Evolutionary conservation across 2,797 vertebrate species (phyloP).

Genomic region (Dipus sagitta): DNA sequence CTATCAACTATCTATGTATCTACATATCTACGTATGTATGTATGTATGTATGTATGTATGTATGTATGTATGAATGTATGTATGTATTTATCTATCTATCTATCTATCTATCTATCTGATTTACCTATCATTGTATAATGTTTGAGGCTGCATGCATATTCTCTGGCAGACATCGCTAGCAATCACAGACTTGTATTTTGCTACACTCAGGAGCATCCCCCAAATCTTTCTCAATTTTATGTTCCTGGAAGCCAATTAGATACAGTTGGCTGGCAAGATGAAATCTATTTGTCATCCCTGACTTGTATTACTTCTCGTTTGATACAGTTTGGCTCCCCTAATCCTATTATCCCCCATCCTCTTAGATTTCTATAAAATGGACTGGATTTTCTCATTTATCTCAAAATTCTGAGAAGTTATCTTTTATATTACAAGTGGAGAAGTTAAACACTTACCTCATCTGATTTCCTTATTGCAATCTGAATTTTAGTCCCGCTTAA

Average conservation of each 20-base stretch:
- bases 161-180: not conserved
- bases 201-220: not conserved
- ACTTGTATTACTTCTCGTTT: conserved; percentile 45
- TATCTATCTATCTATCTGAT: too few relatives aligned
- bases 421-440: not conserved
- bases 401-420: not conserved
- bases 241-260: conserved; percentile 62
- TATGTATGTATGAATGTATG: too few relatives aligned
- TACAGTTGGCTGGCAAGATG: conserved; percentile 49
- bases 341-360: conserved; percentile 19
- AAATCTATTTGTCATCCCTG: conserved; percentile 52
- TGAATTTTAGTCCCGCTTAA: not conserved
- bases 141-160: not conserved
- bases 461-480: not conserved
- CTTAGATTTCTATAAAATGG: not conserved
- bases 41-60: too few relatives aligned
- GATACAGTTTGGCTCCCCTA: not conserved
- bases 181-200: conserved; percentile 6
- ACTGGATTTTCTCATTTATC: conserved; percentile 41
- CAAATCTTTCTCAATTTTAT: conserved; percentile 51
- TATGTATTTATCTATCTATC: too few relatives aligned
- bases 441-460: not conserved
- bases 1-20: too few relatives aligned
- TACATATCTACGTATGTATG: too few relatives aligned
- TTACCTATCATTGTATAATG: not conserved